A percentile compares a stretch with the other conserved stretches of the same genome.
These are phyloP conservation scores for Penelope pileata DNA, from an alignment of 2,113 vertebrate genomes.

Conservation along the genomic window DNA sequence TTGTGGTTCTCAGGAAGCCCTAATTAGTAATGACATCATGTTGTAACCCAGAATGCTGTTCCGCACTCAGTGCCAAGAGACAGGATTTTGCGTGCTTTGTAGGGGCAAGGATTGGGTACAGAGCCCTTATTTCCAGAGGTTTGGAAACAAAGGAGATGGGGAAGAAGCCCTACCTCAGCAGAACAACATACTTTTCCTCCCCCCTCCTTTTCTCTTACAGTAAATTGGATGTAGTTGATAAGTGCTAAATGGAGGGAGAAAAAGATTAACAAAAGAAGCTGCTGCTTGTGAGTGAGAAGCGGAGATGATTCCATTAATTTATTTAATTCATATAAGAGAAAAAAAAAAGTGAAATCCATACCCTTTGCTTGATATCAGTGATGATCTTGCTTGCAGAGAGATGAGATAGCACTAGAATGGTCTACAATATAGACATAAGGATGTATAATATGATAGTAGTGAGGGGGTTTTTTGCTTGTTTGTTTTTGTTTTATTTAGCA, in stretches of 20 bases:
- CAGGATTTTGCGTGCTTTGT: background rate
- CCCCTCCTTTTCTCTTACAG: background rate
- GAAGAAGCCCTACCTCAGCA: background rate
- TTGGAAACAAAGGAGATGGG: background rate
- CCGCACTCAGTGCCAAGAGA: background rate
- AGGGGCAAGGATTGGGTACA: background rate
- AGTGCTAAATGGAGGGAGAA: background rate
- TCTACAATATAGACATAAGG: background rate
- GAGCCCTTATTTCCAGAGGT: background rate
- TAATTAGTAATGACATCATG: constrained; percentile 50
- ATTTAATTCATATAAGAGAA: background rate
- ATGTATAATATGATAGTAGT: background rate
- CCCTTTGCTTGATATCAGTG: background rate
- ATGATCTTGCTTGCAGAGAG: background rate
- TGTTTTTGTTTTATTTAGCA: background rate
- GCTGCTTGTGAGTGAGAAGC: background rate
- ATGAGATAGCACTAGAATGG: background rate
- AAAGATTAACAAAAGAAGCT: background rate
- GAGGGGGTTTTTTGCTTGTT: background rate
- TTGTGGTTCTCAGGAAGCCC: background rate
- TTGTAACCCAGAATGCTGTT: background rate
- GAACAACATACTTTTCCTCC: background rate
- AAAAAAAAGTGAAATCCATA: background rate
- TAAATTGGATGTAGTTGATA: background rate
- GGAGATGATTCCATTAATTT: background rate